These are phyloP conservation scores for Aurelia sp. DNA, from an alignment of 30 jellyfish, hydroid and myxozoan genomes.

Conservation along the genomic window DNA sequence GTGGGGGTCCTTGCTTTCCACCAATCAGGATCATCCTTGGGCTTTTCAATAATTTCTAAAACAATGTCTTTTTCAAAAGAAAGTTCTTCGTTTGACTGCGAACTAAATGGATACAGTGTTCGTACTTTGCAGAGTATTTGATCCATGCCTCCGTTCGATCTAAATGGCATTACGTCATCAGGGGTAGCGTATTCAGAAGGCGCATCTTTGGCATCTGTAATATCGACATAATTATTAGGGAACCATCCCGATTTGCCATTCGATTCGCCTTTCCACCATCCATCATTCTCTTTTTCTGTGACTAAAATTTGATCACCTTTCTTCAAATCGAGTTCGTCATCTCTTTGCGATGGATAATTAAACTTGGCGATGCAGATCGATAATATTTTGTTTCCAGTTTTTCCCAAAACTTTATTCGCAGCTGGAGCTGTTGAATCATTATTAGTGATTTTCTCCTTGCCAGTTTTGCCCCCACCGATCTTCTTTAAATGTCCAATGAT, in stretches of 20 bases:
- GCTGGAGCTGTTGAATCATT: constrained; percentile 17
- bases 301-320: constrained; percentile 92
- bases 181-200: constrained; percentile 94
- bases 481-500: constrained; percentile 77
- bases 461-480: constrained; percentile 66
- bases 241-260: constrained; percentile 95
- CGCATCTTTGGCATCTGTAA: constrained; percentile 43
- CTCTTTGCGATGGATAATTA: constrained; percentile 82
- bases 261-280: constrained; percentile 97
- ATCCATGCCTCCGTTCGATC: constrained; percentile 27
- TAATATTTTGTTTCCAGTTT: constrained; percentile 71
- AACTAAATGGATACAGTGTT: constrained; percentile 85
- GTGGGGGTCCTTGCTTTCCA: constrained; percentile 93
- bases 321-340: constrained; percentile 85
- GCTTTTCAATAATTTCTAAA: constrained; percentile 83
- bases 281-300: constrained; percentile 92
- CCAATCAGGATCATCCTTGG: constrained; percentile 99
- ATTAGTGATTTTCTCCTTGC: constrained; percentile 26
- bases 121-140: constrained; percentile 82
- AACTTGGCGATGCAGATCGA: constrained; percentile 82
- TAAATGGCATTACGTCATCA: constrained; percentile 66
- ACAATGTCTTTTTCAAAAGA: constrained; percentile 88
- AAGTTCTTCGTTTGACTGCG: constrained; percentile 92
- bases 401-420: constrained; percentile 46
- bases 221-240: constrained; percentile 89